These are phyloP conservation scores for Herminia tarsipennalis DNA, from an alignment of 2,888 invertebrate species.

Conservation along the genomic window DNA sequence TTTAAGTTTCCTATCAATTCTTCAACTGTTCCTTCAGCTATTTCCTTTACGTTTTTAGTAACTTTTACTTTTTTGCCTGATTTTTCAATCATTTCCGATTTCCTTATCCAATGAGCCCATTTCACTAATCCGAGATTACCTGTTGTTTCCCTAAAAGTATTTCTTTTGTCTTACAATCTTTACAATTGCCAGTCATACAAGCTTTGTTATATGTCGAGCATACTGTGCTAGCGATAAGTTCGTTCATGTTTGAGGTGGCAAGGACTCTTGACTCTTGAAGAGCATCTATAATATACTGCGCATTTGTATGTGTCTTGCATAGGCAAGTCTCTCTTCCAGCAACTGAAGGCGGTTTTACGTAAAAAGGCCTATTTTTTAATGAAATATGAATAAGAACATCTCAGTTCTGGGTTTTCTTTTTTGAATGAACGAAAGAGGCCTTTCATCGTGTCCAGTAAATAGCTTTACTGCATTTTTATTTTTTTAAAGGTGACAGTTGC, in stretches of 20 bases:
- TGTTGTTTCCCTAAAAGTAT: neutral
- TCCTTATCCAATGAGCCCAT: neutral
- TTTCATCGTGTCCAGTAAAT: conserved; percentile 5
- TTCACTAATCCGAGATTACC: neutral
- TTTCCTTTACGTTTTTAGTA: conserved; percentile 2
- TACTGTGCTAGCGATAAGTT: neutral
- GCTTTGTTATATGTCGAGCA: neutral
- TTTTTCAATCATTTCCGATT: conserved; percentile 1
- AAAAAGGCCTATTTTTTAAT: conserved; percentile 3
- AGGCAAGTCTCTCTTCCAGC: neutral
- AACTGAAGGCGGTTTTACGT: neutral
- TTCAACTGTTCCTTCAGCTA: neutral
- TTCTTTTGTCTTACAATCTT: neutral
- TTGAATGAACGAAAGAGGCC: neutral
- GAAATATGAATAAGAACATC: conserved; percentile 2
- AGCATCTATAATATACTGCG: neutral
- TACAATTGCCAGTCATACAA: neutral
- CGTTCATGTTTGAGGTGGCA: neutral
- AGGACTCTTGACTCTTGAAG: neutral
- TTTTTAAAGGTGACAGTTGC: neutral
- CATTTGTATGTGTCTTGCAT: conserved; percentile 2
- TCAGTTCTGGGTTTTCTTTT: neutral
- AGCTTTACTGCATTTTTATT: neutral
- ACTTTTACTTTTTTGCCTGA: conserved; percentile 1
- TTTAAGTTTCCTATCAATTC: neutral